Evolutionary conservation across 2,113 vertebrate species (phyloP).

Genomic region (Callithrix jacchus): DNA sequence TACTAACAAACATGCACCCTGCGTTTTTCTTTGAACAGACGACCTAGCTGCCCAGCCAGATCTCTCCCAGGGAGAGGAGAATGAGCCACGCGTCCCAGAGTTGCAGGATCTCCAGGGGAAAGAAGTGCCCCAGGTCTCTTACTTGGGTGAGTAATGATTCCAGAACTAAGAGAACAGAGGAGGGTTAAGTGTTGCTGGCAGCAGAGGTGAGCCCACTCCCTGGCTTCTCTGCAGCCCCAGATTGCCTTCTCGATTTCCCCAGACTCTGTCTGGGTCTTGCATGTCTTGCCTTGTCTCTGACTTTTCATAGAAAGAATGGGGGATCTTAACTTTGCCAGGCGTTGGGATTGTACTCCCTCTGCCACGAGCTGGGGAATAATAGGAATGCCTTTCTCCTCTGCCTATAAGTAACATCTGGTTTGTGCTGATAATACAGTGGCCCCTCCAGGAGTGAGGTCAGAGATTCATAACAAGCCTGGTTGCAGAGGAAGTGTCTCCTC

Average conservation of each 20-base stretch:
- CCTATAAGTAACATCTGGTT: background rate
- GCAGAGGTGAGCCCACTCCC: background rate
- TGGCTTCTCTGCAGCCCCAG: background rate
- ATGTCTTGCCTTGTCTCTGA: background rate
- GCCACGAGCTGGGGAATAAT: background rate
- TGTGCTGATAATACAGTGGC: background rate
- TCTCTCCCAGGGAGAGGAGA: slow-evolving; percentile 56
- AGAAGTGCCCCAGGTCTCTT: slow-evolving; percentile 3
- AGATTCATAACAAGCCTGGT: background rate
- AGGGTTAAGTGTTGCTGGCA: rapidly evolving
- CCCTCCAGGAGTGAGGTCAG: background rate
- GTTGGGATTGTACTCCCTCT: background rate
- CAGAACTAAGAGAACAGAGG: background rate
- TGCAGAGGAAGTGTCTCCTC: background rate
- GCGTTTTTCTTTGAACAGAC: slow-evolving; percentile 7
- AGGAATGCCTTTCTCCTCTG: background rate
- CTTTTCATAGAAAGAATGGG: background rate
- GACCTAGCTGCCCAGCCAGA: slow-evolving; percentile 20
- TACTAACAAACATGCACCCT: background rate
- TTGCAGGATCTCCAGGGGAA: slow-evolving; percentile 59
- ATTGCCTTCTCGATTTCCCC: too few relatives aligned
- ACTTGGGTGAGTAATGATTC: slow-evolving; percentile 53
- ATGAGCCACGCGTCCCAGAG: slow-evolving; percentile 39
- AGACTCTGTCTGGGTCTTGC: background rate
- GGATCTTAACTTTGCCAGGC: background rate